These are phyloP conservation scores for Proterorhinus semilunaris DNA, from an alignment of 2,113 vertebrate genomes.

Conservation along the genomic window DNA sequence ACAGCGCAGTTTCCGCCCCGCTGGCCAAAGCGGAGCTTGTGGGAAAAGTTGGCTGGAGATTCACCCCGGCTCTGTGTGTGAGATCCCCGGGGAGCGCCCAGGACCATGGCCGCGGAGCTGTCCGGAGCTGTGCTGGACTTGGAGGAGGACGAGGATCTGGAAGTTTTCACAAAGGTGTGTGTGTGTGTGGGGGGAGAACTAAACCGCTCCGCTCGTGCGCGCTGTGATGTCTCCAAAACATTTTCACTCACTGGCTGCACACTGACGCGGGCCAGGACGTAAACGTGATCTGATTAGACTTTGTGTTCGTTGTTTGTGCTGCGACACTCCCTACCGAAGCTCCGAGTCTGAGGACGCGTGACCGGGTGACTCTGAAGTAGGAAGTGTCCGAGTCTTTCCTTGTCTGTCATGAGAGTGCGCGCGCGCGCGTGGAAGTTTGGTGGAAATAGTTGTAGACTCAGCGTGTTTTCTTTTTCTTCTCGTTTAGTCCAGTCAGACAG, in stretches of 20 bases:
- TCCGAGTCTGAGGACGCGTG: not conserved
- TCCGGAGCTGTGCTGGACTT: constrained; percentile 72
- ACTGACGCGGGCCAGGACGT: too few species aligned
- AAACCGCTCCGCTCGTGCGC: not conserved
- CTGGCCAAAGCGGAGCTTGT: constrained; percentile 14
- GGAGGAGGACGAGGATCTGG: constrained; percentile 81
- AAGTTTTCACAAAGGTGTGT: constrained; percentile 80
- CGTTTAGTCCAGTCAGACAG: too few species aligned
- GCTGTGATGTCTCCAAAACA: constrained; percentile 18
- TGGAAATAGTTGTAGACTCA: too few species aligned
- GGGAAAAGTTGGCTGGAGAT: constrained; percentile 2
- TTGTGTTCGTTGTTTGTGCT: not conserved
- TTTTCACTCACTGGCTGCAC: too few species aligned
- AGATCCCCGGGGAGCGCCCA: not conserved
- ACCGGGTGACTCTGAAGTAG: not conserved
- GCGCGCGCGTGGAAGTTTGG: too few species aligned
- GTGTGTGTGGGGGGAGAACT: not conserved
- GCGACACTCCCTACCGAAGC: not conserved
- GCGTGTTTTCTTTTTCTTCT: too few species aligned
- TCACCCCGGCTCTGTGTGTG: not conserved
- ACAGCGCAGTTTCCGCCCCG: constrained; percentile 4
- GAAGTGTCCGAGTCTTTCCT: not conserved
- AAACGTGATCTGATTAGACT: not conserved
- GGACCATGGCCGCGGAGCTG: constrained; percentile 59
- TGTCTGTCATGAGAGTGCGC: too few species aligned